phyloP scores from a whole-genome alignment of 2,888 invertebrate species.

The Trissoscelio sp. region DNA sequence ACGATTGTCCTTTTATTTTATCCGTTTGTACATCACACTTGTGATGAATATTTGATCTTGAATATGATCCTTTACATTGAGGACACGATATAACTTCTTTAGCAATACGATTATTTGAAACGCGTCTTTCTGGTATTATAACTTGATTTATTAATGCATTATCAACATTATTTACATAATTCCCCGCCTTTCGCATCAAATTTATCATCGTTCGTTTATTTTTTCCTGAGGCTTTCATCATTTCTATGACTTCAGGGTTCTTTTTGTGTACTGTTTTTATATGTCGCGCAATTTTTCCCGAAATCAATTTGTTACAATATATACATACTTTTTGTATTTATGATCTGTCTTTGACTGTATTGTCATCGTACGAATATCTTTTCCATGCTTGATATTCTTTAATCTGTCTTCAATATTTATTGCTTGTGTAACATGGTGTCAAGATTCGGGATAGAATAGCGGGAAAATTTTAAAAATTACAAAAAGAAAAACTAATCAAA shows the following conservation, averaged over 20 bases:
- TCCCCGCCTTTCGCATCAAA: slow-evolving; percentile 5
- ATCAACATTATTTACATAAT: slow-evolving; percentile 18
- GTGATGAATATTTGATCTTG: slow-evolving; percentile 23
- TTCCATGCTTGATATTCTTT: too few species aligned
- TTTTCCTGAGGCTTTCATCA: background rate
- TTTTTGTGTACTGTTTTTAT: slow-evolving; percentile 6
- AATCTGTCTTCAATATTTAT: too few species aligned
- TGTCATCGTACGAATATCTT: too few species aligned
- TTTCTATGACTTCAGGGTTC: slow-evolving; percentile 1
- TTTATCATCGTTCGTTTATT: background rate
- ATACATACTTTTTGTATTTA: too few species aligned
- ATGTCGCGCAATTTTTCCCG: too few species aligned
- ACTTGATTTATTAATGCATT: background rate
- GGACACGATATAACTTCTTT: background rate
- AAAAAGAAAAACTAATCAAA: too few species aligned
- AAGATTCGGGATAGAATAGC: too few species aligned
- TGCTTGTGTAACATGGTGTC: too few species aligned
- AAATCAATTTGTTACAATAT: too few species aligned
- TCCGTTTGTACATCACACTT: slow-evolving; percentile 8
- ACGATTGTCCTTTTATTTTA: slow-evolving; percentile 14
- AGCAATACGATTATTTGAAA: background rate
- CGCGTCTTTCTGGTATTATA: slow-evolving; percentile 7
- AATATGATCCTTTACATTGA: slow-evolving; percentile 13
- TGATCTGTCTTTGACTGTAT: too few species aligned
- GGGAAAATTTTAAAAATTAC: too few species aligned